A percentile compares a stretch with the other conserved stretches of the same genome.
These are phyloP conservation scores for Sarotherodon lohbergeri DNA, from an alignment of 2,113 vertebrate genomes.

Conservation along the genomic window DNA sequence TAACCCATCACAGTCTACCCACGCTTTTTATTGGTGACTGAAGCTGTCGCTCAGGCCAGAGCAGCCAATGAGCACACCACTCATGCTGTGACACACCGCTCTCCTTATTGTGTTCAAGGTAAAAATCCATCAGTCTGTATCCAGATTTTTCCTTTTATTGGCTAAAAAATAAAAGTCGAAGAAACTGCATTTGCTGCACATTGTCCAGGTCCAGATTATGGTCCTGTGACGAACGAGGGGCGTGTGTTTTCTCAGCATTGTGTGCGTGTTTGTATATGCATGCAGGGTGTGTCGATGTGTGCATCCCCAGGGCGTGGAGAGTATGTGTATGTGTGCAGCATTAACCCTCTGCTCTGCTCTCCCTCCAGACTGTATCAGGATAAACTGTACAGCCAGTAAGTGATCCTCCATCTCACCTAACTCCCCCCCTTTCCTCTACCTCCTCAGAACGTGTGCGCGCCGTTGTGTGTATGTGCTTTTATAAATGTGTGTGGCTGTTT, in stretches of 20 bases:
- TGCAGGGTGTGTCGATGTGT: conserved; percentile 84
- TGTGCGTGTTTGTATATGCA: conserved; percentile 8
- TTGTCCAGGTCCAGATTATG: not conserved
- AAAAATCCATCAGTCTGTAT: not conserved
- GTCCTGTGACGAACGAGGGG: conserved; percentile 7
- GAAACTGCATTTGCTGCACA: not conserved
- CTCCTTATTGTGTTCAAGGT: not conserved
- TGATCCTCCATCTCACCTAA: conserved; percentile 87
- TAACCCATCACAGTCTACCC: conserved; percentile 47
- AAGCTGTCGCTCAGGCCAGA: conserved; percentile 55
- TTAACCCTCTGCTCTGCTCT: conserved; percentile 99
- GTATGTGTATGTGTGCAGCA: conserved; percentile 96
- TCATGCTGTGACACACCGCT: conserved; percentile 18
- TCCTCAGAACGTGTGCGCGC: conserved; percentile 35
- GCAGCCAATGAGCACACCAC: conserved; percentile 32
- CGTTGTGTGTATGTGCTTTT: not conserved
- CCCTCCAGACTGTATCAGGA: conserved; percentile 99
- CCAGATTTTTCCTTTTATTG: not conserved
- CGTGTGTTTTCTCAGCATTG: conserved; percentile 41
- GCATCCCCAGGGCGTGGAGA: conserved; percentile 98
- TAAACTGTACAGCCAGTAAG: conserved; percentile 99
- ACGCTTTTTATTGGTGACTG: conserved; percentile 45
- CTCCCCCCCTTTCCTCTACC: conserved; percentile 52
- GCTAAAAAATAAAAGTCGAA: not conserved
- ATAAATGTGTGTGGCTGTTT: conserved; percentile 18